A percentile compares a stretch with the other conserved stretches of the same genome.
phyloP scores from a whole-genome alignment of 30 jellyfish, hydroid and myxozoan species.

The Rhopilema esculentum region DNA sequence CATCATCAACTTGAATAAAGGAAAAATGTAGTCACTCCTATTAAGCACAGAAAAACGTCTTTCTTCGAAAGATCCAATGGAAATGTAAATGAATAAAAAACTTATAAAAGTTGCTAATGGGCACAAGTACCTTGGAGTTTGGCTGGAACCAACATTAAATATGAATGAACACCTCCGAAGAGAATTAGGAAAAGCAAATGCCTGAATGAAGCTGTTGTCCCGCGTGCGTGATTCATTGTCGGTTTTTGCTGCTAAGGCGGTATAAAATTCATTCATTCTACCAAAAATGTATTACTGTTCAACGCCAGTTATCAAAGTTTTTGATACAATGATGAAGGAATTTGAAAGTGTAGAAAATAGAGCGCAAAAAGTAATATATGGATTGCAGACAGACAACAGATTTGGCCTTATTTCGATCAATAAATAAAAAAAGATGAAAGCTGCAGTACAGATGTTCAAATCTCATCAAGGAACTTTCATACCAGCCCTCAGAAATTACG shows the following conservation, averaged over 20 bases:
- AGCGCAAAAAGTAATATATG: too few relatives aligned
- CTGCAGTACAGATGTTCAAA: conserved; percentile 50
- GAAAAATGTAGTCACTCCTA: not conserved
- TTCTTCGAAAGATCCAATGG: conserved; percentile 43
- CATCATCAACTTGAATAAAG: conserved; percentile 22
- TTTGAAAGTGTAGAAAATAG: conserved; percentile 32
- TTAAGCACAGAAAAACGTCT: conserved; percentile 28
- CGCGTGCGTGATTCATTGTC: conserved; percentile 19
- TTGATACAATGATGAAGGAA: conserved; percentile 33
- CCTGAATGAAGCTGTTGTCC: conserved; percentile 11
- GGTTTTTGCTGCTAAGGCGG: conserved; percentile 27
- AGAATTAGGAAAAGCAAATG: not conserved
- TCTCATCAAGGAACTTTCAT: conserved; percentile 63
- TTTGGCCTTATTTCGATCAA: conserved; percentile 60
- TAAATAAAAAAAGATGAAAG: conserved; percentile 39
- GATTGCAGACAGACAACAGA: conserved; percentile 45
- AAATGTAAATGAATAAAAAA: conserved; percentile 27
- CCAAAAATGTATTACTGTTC: conserved; percentile 47
- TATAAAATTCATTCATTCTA: conserved; percentile 34
- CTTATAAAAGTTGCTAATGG: conserved; percentile 50
- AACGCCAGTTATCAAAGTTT: conserved; percentile 36
- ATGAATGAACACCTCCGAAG: conserved; percentile 29
- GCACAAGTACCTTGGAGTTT: conserved; percentile 50
- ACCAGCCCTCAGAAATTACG: too few relatives aligned
- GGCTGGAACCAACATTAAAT: conserved; percentile 58